A percentile compares a stretch with the other conserved stretches of the same genome.
Evolutionary conservation across 2,113 vertebrate species (phyloP).

Genomic region (Nothocercus julius): DNA sequence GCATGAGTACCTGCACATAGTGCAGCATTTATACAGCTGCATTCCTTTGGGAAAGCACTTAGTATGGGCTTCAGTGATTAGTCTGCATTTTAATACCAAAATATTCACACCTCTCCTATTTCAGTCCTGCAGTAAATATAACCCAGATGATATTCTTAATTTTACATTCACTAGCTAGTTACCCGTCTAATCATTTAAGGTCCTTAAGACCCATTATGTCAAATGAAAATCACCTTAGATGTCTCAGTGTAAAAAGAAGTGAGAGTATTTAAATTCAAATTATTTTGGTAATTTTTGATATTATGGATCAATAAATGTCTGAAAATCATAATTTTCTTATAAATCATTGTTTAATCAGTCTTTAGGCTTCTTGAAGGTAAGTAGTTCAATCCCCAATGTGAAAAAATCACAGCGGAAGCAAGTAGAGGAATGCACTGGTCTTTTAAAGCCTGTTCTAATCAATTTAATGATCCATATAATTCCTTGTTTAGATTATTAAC

Average conservation of each 20-base stretch:
- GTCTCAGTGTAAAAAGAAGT: neutral
- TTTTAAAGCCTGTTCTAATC: neutral
- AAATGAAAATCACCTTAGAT: neutral
- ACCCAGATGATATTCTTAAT: neutral
- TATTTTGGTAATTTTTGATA: neutral
- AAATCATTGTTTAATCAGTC: neutral
- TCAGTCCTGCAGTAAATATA: neutral
- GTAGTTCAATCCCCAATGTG: neutral
- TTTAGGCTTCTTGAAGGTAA: neutral
- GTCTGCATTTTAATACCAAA: neutral
- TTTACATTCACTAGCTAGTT: neutral
- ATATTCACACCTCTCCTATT: neutral
- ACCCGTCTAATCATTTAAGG: neutral
- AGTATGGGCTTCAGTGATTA: neutral
- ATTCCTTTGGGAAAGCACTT: neutral
- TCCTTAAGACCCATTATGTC: neutral
- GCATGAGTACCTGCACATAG: neutral
- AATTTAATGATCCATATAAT: constrained; percentile 16
- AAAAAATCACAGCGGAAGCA: constrained; percentile 1
- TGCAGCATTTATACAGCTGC: neutral
- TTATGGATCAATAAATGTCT: neutral
- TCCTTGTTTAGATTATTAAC: neutral
- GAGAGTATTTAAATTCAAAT: neutral
- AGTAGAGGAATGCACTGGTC: neutral
- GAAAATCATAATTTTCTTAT: neutral